Evolutionary conservation across 2,113 vertebrate species (phyloP).

Genomic region (Phoxinus phoxinus): DNA sequence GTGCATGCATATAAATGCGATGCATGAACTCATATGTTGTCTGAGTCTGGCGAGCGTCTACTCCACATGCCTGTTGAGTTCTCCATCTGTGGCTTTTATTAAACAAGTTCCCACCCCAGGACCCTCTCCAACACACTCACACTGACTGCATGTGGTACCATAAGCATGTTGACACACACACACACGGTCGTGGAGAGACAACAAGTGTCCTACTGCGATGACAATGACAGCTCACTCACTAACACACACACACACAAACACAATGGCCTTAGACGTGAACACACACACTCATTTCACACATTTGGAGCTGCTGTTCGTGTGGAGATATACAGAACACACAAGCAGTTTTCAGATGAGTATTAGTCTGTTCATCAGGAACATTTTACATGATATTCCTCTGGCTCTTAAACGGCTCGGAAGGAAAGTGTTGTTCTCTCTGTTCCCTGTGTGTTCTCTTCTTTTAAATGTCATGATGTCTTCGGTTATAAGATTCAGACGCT

Average conservation of each 20-base stretch:
- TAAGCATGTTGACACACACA: conserved; percentile 68
- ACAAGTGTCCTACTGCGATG: conserved; percentile 73
- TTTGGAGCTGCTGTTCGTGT: too few species aligned
- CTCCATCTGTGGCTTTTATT: conserved; percentile 76
- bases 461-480: neutral
- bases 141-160: conserved; percentile 65
- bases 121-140: conserved; percentile 57
- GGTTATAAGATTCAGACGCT: neutral
- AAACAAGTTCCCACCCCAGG: conserved; percentile 70
- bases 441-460: neutral
- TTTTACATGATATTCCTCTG: neutral
- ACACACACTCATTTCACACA: neutral
- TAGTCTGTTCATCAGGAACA: neutral
- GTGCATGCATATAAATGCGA: conserved; percentile 24
- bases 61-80: conserved; percentile 66
- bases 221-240: conserved; percentile 69
- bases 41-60: conserved; percentile 51
- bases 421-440: neutral
- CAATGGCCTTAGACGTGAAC: neutral
- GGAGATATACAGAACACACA: neutral
- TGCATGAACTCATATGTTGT: conserved; percentile 19
- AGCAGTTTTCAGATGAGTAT: neutral
- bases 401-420: neutral
- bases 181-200: conserved; percentile 68
- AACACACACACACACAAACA: conserved; percentile 24